Evolutionary conservation across 2,888 invertebrate genomes (phyloP), one percentile per base, ranked within the genome.

Genomic region (Morpho deidamia): DNA sequence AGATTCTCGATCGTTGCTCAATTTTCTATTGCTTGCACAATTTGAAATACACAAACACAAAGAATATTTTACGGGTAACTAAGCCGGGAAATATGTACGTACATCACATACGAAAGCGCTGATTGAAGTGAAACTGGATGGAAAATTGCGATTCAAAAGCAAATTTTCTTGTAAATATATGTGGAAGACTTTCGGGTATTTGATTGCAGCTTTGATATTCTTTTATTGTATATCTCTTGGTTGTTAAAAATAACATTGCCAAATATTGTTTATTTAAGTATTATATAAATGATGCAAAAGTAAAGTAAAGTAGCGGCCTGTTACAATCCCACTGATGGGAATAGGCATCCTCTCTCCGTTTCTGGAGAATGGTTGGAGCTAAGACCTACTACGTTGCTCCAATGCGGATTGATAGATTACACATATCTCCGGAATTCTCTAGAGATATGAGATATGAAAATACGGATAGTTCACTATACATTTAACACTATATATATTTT

Each of bases 131-230:
- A 68, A 72, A 68, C 69, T 69, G 67, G 66, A 69, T 71, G 70
- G 70, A 74, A 76, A 76, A 73, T 72, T 59, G 63, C 62, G 65
- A 72, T 64, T 68, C 69, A 71, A 74, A 72, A 66, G 69, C 61
- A 67, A 65, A 64, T 56, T 59, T 64, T 67, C 68, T 62, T 59
- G 61, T 62, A 54, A 69, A 69, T 71, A 68, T 23, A 23, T 23
- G 23, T 60, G 53, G 64, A 66, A 65, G 63, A 59, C 48, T 33
- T 40, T 47, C 11, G n/a, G 38, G 32, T 23, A 46, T 46, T 39
- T 32, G 23, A 23, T 23, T 23, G 23, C 23, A 23, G 23, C 37
- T 8, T 10, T 8, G n/a, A 37, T 37, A 37, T 37, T 37, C 37
- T n/a, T 37, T 37, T 37, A 37, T 37, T 37, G 37, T 37, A 37